phyloP scores from a whole-genome alignment of 2,888 invertebrate species.

The Tridacna crocea region DNA sequence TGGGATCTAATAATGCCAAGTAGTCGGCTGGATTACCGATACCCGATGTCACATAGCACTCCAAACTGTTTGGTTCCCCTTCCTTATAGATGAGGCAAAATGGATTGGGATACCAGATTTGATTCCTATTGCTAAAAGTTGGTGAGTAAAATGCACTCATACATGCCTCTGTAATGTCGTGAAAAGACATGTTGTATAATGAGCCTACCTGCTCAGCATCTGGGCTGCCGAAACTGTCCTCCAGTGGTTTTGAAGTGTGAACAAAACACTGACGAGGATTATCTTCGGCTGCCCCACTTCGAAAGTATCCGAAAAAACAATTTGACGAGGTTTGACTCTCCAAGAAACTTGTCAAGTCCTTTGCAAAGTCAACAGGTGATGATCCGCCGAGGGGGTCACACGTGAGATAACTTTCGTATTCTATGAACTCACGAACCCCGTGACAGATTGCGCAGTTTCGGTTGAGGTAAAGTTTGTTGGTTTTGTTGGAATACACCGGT shows the following conservation, averaged over 20 bases:
- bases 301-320: not conserved
- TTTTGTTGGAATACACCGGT: too few relatives aligned
- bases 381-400: not conserved
- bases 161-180: not conserved
- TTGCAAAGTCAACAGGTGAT: not conserved
- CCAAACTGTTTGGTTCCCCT: not conserved
- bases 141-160: not conserved
- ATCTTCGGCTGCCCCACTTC: not conserved
- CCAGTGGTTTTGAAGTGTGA: not conserved
- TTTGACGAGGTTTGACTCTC: not conserved
- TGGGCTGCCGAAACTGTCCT: not conserved
- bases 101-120: not conserved
- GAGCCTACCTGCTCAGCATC: not conserved
- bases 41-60: not conserved
- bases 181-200: not conserved
- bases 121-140: not conserved
- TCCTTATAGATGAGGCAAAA: not conserved
- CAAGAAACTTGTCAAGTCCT: not conserved
- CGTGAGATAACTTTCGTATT: not conserved
- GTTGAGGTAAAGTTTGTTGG: too few relatives aligned
- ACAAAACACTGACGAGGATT: not conserved
- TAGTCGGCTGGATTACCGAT: not conserved
- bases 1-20: not conserved
- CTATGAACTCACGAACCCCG: too few relatives aligned
- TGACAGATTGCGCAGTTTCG: too few relatives aligned